Percentiles rank a stretch among this genome's conserved stretches.
phyloP scores from a whole-genome alignment of 2,113 vertebrate species.

The Caretta caretta region DNA sequence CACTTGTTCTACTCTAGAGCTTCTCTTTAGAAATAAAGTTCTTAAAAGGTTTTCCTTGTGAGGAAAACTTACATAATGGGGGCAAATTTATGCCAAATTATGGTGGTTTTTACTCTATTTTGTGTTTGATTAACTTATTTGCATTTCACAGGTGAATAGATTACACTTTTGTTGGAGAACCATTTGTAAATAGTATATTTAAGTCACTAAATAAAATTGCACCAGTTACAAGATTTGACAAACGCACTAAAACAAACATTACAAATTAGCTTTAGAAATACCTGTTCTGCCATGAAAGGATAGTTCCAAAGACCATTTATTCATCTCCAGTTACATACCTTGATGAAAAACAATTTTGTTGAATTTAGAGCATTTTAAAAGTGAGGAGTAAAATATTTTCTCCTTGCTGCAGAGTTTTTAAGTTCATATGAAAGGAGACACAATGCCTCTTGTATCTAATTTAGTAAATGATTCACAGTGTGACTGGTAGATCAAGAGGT shows the following conservation, averaged over 20 bases:
- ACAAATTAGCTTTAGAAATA: slow-evolving; percentile 56
- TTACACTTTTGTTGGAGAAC: background rate
- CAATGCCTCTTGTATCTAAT: slow-evolving; percentile 34
- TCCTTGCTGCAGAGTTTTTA: slow-evolving; percentile 28
- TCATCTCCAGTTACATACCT: slow-evolving; percentile 46
- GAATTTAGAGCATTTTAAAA: slow-evolving; percentile 53
- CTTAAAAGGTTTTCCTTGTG: background rate
- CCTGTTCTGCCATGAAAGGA: slow-evolving; percentile 51
- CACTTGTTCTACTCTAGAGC: background rate
- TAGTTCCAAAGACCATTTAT: slow-evolving; percentile 56
- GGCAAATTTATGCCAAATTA: background rate
- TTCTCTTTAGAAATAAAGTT: background rate
- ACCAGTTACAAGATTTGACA: background rate
- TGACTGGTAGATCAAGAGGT: slow-evolving; percentile 62
- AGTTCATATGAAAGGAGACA: slow-evolving; percentile 61
- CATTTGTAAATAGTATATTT: background rate
- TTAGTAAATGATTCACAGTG: slow-evolving; percentile 76
- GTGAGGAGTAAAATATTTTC: slow-evolving; percentile 42
- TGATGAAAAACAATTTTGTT: slow-evolving; percentile 64
- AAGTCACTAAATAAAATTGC: background rate
- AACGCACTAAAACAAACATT: slow-evolving; percentile 20
- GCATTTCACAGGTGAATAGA: background rate
- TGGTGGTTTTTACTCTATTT: background rate
- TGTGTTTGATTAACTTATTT: background rate
- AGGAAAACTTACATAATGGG: background rate